Base-by-base conservation (phyloP, 2,888 invertebrate species). In the Volucella inflata region DNA sequence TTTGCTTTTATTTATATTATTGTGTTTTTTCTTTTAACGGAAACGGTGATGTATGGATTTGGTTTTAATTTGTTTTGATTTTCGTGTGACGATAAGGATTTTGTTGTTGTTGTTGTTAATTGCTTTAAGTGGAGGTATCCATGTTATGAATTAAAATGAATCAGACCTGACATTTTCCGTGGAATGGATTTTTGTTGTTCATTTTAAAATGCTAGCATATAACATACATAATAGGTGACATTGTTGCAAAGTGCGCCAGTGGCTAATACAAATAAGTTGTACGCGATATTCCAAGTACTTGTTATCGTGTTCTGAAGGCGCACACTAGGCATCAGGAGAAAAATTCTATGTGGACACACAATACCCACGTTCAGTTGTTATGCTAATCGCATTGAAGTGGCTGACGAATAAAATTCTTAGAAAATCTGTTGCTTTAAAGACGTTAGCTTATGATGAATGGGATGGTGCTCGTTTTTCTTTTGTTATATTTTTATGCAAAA, bases 311-410 rank as follows among this genome's bases (percentile, higher is more conserved):
- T 71, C 65, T 44, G 42, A 53, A 71, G 71, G 30, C 57, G 38
- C 68, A 50, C 30, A 50, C 30, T 30, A 36, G 46, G 42, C 51
- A 65, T 74, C 75, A 64, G 62, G 30, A 72, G 79, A 48, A 78
- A 65, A 48, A 65, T 70, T 21, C 51, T 75, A 60, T 42, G 64
- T 65, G 75, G 64, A 59, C 70, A 30, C 21, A 75, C 70, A 79
- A 65, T 76, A 75, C 70, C 70, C 55, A 75, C 40, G 70, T 75
- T 75, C 70, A 38, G 51, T 75, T 72, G 17, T 83, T 67, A 75
- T 75, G 74, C 17, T 60, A 79, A 71, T 79, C 60, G 9, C 30
- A 60, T 77, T 53, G 67, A 72, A 78, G 60, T 67, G 46, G 21
- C 53, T 51, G 50, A 67, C 60, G n/a, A 59, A 42, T 59, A 65